Evolutionary conservation across 2,888 invertebrate species (phyloP), one percentile per base, ranked within the genome.

Genomic region (Orchesella flavescens): DNA sequence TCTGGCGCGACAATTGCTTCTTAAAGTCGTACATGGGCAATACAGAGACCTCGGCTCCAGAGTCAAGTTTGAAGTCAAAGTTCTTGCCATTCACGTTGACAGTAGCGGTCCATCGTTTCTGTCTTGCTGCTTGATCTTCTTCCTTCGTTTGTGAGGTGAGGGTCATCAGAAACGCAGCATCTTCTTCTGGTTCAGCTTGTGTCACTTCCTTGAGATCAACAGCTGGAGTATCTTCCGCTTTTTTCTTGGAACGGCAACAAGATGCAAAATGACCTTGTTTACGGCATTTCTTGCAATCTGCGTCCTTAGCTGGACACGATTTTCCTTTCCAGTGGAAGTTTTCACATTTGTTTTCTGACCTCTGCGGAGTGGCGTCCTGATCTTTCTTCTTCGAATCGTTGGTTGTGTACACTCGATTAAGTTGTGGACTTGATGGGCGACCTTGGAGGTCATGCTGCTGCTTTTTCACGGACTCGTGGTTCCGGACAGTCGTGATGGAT

Each of bases 1-100:
- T 46, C 17, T 12, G 55, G 1, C 13, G n/a, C 3, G 1, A 49
- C 2, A 12, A 1, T 21, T 44, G n/a, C n/a, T 53, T 49, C 21
- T 44, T 69, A 13, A 5, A 69, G 5, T 13, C 24, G 7, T 19
- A 49, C 19, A n/a, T 17, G 12, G 83, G 73, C 21, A 79, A 10
- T 9, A 78, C 72, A 1, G 83, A 75, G 13, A 71, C 80, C 57
- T 85, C 83, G 1, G 85, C 83, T 13, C 79, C 83, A 7, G 83
- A 43, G 23, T 84, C 84, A 53, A 81, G 49, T 15, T 79, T 72
- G 44, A 72, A 72, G n/a, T 63, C 23, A 12, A 76, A 15, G 1
- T 63, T 46, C 12, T 46, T 43, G 13, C 53, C 65, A 23, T 53
- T 23, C 1, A 80, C 61, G 13, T 15, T 13, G n/a, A 80, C 19